These are phyloP conservation scores for Sphenodon punctatus DNA, from an alignment of 2,797 vertebrate species.

Conservation along the genomic window DNA sequence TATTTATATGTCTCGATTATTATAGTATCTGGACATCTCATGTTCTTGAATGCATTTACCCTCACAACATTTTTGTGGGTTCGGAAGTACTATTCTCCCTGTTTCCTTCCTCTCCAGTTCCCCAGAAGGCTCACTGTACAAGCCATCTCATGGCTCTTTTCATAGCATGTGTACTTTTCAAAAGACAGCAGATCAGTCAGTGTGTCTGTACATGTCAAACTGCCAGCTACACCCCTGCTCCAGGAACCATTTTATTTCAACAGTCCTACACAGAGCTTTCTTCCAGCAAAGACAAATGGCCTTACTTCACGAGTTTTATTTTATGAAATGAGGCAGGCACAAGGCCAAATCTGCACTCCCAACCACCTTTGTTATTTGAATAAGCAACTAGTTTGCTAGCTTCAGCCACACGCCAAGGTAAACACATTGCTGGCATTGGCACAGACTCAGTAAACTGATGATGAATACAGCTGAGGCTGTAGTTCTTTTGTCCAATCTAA, in stretches of 20 bases:
- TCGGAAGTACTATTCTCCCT: too few relatives aligned
- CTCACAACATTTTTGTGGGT: too few relatives aligned
- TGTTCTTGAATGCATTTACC: too few relatives aligned
- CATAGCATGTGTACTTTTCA: neutral
- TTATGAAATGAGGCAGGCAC: neutral
- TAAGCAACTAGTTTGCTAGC: fast-evolving
- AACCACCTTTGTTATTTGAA: fast-evolving
- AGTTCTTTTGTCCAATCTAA: neutral
- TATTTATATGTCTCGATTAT: too few relatives aligned
- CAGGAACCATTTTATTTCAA: neutral
- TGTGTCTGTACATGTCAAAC: fast-evolving
- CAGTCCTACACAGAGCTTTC: fast-evolving
- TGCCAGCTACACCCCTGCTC: fast-evolving
- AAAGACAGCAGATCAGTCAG: neutral
- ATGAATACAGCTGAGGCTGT: fast-evolving
- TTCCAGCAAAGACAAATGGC: neutral
- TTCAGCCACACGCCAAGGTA: fast-evolving
- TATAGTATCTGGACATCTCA: too few relatives aligned
- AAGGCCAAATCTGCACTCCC: fast-evolving
- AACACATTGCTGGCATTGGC: fast-evolving
- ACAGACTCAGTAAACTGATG: fast-evolving
- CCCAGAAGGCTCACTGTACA: neutral
- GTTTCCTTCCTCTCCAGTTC: too few relatives aligned
- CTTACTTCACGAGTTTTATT: neutral
- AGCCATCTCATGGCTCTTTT: neutral